Percentiles rank a stretch among this genome's conserved stretches.
These are phyloP conservation scores for Delia radicum DNA, from an alignment of 1,140 invertebrate species.

Conservation along the genomic window DNA sequence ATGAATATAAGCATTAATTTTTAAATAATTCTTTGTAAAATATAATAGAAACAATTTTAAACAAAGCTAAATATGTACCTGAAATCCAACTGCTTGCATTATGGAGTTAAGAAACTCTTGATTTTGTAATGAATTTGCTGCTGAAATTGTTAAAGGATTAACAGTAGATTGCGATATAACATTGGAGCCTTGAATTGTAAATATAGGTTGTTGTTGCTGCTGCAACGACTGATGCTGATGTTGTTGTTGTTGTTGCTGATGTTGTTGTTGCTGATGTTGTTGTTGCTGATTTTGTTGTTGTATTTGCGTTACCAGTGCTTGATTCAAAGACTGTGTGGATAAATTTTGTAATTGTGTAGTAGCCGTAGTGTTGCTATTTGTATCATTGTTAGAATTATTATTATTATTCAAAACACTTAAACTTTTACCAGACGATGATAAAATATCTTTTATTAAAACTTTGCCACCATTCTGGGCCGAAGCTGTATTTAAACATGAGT, in stretches of 20 bases:
- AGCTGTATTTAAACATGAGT: slow-evolving; percentile 66
- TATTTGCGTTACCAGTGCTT: slow-evolving; percentile 40
- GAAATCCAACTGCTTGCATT: slow-evolving; percentile 50
- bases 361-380: not conserved
- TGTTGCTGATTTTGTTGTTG: slow-evolving; percentile 30
- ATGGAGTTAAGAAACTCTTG: slow-evolving; percentile 48
- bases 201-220: not conserved
- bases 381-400: slow-evolving; percentile 25
- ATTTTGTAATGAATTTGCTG: not conserved
- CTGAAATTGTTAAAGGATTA: not conserved
- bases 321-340: not conserved
- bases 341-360: not conserved
- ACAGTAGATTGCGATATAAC: not conserved
- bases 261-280: slow-evolving; percentile 34
- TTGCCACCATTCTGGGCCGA: slow-evolving; percentile 67
- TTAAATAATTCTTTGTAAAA: too few relatives aligned
- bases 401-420: slow-evolving; percentile 41
- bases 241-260: slow-evolving; percentile 26
- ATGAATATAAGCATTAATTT: too few relatives aligned
- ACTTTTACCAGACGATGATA: slow-evolving; percentile 42
- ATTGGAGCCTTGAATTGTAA: slow-evolving; percentile 4
- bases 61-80: too few relatives aligned
- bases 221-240: not conserved
- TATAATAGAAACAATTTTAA: too few relatives aligned
- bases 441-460: slow-evolving; percentile 62